A percentile compares a stretch with the other conserved stretches of the same genome.
Conservation (phyloP, 2,797 vertebrate species). For the Tenualosa ilisha region DNA sequence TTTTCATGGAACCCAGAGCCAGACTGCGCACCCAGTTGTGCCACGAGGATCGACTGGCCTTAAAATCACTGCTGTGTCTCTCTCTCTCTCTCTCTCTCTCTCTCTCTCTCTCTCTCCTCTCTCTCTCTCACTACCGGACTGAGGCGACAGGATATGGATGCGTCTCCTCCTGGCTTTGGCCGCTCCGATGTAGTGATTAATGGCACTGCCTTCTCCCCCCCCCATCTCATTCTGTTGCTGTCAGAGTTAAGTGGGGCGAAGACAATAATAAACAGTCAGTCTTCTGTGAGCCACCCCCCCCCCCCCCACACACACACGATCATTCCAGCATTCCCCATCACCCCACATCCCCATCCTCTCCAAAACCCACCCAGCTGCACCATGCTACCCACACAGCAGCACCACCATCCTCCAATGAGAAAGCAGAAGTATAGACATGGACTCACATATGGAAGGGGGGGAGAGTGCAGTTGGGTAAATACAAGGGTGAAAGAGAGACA, state of each 20-base stretch:
- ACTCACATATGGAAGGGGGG: not conserved
- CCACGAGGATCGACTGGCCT: conserved; percentile 60
- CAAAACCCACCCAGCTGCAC: conserved; percentile 32
- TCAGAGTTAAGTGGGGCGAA: conserved; percentile 79
- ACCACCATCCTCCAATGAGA: not conserved
- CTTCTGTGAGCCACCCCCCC: conserved; percentile 68
- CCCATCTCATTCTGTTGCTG: conserved; percentile 80
- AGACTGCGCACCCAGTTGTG: conserved; percentile 19
- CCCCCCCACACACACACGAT: conserved; percentile 64
- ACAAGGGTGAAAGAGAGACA: not conserved
- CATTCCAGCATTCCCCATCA: conserved; percentile 61
- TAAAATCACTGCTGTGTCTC: conserved; percentile 52
- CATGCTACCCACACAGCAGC: not conserved
- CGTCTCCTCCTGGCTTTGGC: conserved; percentile 61
- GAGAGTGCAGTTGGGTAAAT: conserved; percentile 19
- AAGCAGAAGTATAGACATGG: conserved; percentile 59
- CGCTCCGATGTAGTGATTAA: conserved; percentile 75
- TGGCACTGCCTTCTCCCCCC: conserved; percentile 68
- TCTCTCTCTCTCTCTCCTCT: conserved; percentile 64
- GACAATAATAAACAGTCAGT: conserved; percentile 80
- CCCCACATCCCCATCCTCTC: conserved; percentile 28
- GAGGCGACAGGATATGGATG: conserved; percentile 69
- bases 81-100: conserved; percentile 4
- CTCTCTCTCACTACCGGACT: conserved; percentile 48
- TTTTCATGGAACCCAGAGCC: conserved; percentile 46